Evolutionary conservation across 2,888 invertebrate genomes (phyloP).

Genomic region (Muschampia plurimacula): DNA sequence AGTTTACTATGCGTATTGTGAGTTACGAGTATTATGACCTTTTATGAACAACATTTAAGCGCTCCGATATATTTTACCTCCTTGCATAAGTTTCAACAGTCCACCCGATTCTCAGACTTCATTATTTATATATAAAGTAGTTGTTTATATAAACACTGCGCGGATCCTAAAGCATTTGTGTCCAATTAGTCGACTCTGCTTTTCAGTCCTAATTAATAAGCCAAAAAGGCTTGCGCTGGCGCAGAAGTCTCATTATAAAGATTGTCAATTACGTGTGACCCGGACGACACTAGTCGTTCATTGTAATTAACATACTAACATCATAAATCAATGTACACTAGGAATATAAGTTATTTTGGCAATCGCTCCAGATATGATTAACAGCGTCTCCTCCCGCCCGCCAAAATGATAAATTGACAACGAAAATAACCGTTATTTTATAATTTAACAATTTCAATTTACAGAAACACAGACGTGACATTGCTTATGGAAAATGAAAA

Average conservation of each 20-base stretch:
- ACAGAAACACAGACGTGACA: conserved; percentile 45
- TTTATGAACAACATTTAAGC: conserved; percentile 39
- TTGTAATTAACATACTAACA: conserved; percentile 66
- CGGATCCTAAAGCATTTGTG: conserved; percentile 18
- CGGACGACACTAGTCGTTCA: conserved; percentile 54
- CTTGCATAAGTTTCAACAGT: not conserved
- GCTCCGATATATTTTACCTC: conserved; percentile 6
- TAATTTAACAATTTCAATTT: conserved; percentile 53
- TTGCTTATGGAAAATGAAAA: conserved; percentile 44
- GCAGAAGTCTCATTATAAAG: conserved; percentile 47
- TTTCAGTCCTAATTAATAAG: conserved; percentile 31
- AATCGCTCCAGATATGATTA: conserved; percentile 69
- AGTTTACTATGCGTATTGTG: conserved; percentile 52
- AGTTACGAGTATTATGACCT: conserved; percentile 44
- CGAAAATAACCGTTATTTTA: conserved; percentile 74
- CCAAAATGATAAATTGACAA: conserved; percentile 73
- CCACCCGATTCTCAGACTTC: not conserved
- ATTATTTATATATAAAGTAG: not conserved
- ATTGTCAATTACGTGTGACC: conserved; percentile 57
- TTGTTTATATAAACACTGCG: no score
- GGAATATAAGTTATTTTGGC: conserved; percentile 80
- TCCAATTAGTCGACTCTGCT: conserved; percentile 22
- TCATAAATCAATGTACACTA: conserved; percentile 72
- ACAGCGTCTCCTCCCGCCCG: conserved; percentile 58
- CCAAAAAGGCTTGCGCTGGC: conserved; percentile 32